These are phyloP conservation scores for Bolinopsis microptera DNA, from an alignment of 37 sponge, comb jelly and placozoan species.

Conservation along the genomic window DNA sequence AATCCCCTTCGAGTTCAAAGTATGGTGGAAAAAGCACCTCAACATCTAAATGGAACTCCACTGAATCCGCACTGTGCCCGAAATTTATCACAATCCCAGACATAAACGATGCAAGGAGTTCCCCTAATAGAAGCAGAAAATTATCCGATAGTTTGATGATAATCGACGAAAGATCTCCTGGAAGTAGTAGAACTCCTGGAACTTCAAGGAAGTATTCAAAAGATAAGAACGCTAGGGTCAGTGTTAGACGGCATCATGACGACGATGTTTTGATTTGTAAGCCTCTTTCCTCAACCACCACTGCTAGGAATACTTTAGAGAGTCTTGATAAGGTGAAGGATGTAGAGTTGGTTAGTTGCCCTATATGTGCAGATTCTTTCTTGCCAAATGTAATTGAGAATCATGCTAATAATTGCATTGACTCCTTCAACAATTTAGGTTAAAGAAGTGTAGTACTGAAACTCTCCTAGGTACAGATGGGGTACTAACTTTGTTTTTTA, in stretches of 20 bases:
- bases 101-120: not conserved
- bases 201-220: not conserved
- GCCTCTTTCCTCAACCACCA: not conserved
- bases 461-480: no score
- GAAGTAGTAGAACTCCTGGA: not conserved
- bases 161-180: not conserved
- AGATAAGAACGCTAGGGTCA: not conserved
- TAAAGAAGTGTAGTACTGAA: no score
- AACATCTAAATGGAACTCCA: not conserved
- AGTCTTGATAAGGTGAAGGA: not conserved
- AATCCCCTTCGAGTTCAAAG: not conserved
- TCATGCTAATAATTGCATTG: conserved; percentile 17
- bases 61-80: not conserved
- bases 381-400: not conserved
- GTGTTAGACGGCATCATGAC: not conserved
- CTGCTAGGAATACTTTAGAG: not conserved
- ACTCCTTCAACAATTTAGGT: no score
- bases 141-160: not conserved
- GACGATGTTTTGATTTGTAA: conserved; percentile 22
- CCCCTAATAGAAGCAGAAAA: not conserved
- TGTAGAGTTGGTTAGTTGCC: not conserved
- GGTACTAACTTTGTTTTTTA: no score
- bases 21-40: not conserved
- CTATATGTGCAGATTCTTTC: not conserved
- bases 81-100: not conserved